Base-by-base conservation (phyloP, 2,888 invertebrate species). In the Trachelus troglodyta region DNA sequence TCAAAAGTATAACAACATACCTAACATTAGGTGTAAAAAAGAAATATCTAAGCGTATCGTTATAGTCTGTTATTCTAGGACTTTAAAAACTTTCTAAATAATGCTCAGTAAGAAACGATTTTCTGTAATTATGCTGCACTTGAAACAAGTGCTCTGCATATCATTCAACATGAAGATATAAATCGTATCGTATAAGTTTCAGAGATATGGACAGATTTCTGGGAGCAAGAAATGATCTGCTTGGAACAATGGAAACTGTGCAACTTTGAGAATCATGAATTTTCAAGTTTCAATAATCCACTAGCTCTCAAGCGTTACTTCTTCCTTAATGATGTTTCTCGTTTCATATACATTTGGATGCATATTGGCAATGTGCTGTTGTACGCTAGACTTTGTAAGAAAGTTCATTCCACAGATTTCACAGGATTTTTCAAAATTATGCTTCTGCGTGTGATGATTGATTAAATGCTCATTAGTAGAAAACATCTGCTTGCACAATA, bases 401-500 rank as follows among this genome's bases (percentile, higher is more conserved):
- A 56, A 56, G 23, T 23, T 56, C 56, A 56, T 56, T 56, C 56
- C 56, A 56, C 56, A 56, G 56, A 56, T 56, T 23, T 56, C 56
- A 56, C 56, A 56, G 56, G 56, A 56, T 23, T 56, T 56, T 9
- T 56, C 56, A 56, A 56, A 56, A 56, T 56, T 23, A 23, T 56
- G 56, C 2, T 56, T 56, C 9, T 56, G 23, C 23, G 9, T 56
- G 56, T 56, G 56, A 56, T 56, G 56, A 56, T 56, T 56, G 23
- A 56, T 56, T 56, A 56, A 56, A 9, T 56, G 15, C 23, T 56
- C 56, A 23, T 56, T 56, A 23, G 56, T 56, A 9, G 56, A 75
- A 15, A 76, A 69, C 1, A 33, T 69, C 31, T 73, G 33, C 11
- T 76, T 68, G 34, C 78, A 78, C 73, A 78, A 71, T 81, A 73